phyloP scores from a whole-genome alignment of 2,888 invertebrate species.

The Pristionchus arcanus region DNA sequence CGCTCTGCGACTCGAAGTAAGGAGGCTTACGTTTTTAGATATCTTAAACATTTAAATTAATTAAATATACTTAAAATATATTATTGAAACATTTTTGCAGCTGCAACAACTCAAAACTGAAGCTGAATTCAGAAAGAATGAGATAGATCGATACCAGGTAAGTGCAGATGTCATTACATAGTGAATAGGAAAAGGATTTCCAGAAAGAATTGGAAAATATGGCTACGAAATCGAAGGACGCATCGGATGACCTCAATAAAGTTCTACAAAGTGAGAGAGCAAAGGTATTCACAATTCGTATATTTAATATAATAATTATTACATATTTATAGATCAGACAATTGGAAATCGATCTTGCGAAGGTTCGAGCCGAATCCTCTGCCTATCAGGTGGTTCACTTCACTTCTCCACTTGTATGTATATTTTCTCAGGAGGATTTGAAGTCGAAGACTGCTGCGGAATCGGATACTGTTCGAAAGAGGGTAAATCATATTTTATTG shows the following conservation, averaged over 20 bases:
- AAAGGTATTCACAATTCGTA: background rate
- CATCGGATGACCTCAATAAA: background rate
- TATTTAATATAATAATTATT: background rate
- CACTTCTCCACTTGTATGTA: background rate
- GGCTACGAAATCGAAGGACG: background rate
- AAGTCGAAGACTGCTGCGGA: background rate
- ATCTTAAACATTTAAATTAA: too few species aligned
- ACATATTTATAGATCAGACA: background rate
- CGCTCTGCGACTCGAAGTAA: background rate
- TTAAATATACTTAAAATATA: too few species aligned
- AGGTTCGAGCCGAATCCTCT: background rate
- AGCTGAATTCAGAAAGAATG: background rate
- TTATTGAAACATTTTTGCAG: background rate
- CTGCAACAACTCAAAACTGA: background rate
- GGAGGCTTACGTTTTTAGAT: background rate
- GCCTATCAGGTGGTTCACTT: background rate
- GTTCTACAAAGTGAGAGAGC: background rate
- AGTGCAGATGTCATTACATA: background rate
- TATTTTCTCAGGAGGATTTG: background rate
- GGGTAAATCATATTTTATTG: too few species aligned
- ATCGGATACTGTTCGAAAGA: too few species aligned
- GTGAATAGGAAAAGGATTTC: too few species aligned
- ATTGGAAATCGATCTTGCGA: background rate
- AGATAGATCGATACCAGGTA: slow-evolving; percentile 10
- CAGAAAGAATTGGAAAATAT: background rate